Conservation (phyloP, 2,113 vertebrate species). For the Psophia crepitans region DNA sequence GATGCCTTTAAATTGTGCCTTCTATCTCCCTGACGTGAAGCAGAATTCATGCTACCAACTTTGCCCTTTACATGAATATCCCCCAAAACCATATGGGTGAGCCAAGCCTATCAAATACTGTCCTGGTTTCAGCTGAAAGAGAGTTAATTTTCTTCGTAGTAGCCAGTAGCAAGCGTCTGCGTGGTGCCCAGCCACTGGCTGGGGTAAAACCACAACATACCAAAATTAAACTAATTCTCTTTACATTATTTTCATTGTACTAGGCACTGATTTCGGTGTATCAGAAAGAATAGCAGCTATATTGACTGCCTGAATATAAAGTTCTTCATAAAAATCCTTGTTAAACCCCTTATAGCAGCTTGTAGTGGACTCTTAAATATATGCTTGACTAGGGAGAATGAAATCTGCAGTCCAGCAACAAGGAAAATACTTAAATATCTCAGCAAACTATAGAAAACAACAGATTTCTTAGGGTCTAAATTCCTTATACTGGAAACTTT, state of each 20-base stretch:
- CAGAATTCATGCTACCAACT: background rate
- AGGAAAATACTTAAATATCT: background rate
- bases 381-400: background rate
- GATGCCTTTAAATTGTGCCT: background rate
- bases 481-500: background rate
- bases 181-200: too few relatives aligned
- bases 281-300: background rate
- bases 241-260: background rate
- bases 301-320: background rate
- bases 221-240: background rate
- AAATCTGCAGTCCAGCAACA: background rate
- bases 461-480: background rate
- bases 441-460: background rate
- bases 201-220: too few relatives aligned
- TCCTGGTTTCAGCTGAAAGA: too few relatives aligned
- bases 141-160: too few relatives aligned
- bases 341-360: background rate
- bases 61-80: background rate
- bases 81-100: background rate
- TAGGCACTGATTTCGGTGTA: background rate
- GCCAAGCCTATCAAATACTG: background rate
- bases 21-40: background rate
- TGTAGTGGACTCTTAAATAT: background rate
- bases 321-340: background rate
- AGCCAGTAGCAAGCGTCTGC: too few relatives aligned